Evolutionary conservation across 2,888 invertebrate genomes (phyloP).

Genomic region (Eupithecia tripunctaria): DNA sequence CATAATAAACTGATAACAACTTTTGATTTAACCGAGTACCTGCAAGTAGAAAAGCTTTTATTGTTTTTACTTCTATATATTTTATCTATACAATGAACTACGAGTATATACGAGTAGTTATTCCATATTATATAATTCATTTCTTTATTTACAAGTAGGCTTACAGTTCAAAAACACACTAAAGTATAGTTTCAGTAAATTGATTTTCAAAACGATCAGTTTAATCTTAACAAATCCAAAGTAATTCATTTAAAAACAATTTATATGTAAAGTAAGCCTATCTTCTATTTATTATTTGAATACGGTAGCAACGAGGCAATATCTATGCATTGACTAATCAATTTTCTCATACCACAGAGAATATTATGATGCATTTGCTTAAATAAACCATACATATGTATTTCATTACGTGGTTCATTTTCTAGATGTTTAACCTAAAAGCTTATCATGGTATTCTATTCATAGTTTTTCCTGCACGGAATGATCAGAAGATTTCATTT

Average conservation of each 20-base stretch:
- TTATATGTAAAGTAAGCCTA: constrained; percentile 50
- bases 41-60: too few relatives aligned
- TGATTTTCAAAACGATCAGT: constrained; percentile 19
- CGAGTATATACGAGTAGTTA: not conserved
- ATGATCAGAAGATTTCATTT: not conserved
- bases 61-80: too few relatives aligned
- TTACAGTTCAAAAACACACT: not conserved
- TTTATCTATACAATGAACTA: too few relatives aligned
- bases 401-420: constrained; percentile 58
- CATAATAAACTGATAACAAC: too few relatives aligned
- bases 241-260: constrained; percentile 45
- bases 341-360: constrained; percentile 52
- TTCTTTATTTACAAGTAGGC: not conserved
- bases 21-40: too few relatives aligned
- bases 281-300: constrained; percentile 49
- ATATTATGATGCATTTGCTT: constrained; percentile 56
- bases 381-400: constrained; percentile 62
- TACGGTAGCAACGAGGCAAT: constrained; percentile 53
- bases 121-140: not conserved
- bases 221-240: constrained; percentile 20
- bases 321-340: constrained; percentile 56
- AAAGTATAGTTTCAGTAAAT: constrained; percentile 2
- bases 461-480: not conserved
- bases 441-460: not conserved
- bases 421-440: constrained; percentile 31